Evolutionary conservation across 1,140 invertebrate species (phyloP).

Genomic region (Eupeodes corollae): DNA sequence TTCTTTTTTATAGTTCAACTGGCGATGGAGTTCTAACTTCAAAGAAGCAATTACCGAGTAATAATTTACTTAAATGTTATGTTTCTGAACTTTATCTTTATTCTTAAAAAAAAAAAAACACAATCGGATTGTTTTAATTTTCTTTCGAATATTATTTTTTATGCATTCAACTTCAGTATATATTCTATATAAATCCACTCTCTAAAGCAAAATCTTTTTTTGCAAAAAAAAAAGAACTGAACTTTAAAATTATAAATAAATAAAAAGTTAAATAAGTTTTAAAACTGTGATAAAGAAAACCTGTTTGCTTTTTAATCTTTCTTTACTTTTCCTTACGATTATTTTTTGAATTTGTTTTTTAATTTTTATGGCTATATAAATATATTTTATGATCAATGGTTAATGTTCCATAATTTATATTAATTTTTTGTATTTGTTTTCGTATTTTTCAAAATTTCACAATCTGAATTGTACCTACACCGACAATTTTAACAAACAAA

Average conservation of each 20-base stretch:
- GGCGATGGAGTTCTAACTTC: constrained; percentile 90
- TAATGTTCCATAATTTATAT: no score
- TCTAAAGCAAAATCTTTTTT: not conserved
- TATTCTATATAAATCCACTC: not conserved
- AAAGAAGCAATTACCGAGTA: constrained; percentile 80
- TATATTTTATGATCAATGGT: no score
- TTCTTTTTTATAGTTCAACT: constrained; percentile 66
- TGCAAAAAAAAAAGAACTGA: not conserved
- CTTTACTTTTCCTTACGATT: no score
- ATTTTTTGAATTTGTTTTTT: no score
- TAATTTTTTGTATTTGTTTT: no score
- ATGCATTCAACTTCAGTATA: constrained; percentile 29
- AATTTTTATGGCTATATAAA: no score
- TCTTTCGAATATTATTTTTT: constrained; percentile 33
- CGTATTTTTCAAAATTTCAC: no score
- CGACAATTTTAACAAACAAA: no score
- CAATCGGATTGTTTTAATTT: constrained; percentile 20
- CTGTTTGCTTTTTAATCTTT: not conserved
- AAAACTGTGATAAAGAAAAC: not conserved
- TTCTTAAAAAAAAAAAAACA: constrained; percentile 11
- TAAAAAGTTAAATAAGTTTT: no score
- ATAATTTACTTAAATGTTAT: constrained; percentile 27
- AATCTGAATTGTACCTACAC: no score
- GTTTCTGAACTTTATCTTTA: not conserved
- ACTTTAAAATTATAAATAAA: no score